Base-by-base conservation (phyloP, 1,140 invertebrate species). In the Nephila pilipes region DNA sequence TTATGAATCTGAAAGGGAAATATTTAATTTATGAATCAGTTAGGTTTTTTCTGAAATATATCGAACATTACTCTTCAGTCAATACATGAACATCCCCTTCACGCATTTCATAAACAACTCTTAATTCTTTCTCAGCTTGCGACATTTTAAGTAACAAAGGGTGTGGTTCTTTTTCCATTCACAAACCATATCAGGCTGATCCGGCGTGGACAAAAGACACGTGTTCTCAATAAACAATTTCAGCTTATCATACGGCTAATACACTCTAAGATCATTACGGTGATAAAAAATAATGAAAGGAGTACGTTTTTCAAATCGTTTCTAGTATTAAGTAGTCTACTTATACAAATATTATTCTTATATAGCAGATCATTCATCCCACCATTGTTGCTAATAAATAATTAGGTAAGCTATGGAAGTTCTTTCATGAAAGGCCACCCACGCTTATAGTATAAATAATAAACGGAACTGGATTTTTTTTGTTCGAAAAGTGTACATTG, bases 81-180 rank as follows among this genome's bases (percentile, higher is more conserved):
- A 65, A 65, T 65, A 25, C 63, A 65, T 25, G n/a, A 10, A 65
- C n/a, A 65, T 12, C 2, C 69, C 16, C 32, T 12, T 4, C 29
- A 75, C 63, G 22, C 63, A 12, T 65, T 65, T 75, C 32, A 75
- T 8, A 29, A 75, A 36, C 69, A 75, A 75, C 29, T 75, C 69
- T 75, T 14, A 75, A 18, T 36, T 75, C 69, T 32, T 32, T 20
- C 32, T 32, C 32, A 18, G 32, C 32, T 32, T 75, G 32, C 29
- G 69, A 20, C 69, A 75, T 75, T 75, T 75, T 18, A 75, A 32
- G 69, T 29, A 75, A 75, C 69, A 75, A 75, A 75, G 69, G 69
- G 69, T 36, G 69, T 75, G 69, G 69, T 32, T 36, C 69, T 75
- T 36, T 75, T 36, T 36, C 69, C 69, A 75, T 75, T 75, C 69